These are phyloP conservation scores for Pholis gunnellus DNA, from an alignment of 2,113 vertebrate genomes.

Conservation along the genomic window DNA sequence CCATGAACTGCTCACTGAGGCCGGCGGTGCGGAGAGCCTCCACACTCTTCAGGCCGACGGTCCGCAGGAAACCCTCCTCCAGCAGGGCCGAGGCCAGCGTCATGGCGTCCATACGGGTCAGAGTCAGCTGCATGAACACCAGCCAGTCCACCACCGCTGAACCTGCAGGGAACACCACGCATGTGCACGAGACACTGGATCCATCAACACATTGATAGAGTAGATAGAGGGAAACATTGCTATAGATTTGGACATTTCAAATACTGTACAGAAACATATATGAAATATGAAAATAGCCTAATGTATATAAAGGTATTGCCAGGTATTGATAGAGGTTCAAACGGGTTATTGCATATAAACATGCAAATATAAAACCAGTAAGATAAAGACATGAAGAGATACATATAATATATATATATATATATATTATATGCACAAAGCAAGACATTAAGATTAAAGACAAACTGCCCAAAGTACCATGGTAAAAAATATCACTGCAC, in stretches of 20 bases:
- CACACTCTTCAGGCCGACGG: constrained; percentile 87
- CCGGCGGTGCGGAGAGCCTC: constrained; percentile 86
- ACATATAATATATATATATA: background rate
- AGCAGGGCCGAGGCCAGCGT: constrained; percentile 91
- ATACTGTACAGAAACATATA: background rate
- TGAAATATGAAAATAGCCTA: background rate
- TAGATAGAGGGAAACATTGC: background rate
- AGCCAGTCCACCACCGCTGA: constrained; percentile 95
- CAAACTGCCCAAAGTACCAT: background rate
- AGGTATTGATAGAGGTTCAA: background rate
- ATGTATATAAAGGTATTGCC: background rate
- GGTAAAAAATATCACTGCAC: background rate
- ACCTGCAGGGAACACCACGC: constrained; percentile 77
- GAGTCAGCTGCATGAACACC: constrained; percentile 87
- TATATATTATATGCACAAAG: background rate
- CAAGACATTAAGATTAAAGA: background rate
- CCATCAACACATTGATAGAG: too few species aligned
- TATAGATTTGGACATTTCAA: background rate
- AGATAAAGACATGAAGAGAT: background rate
- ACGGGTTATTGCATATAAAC: background rate
- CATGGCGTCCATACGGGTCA: constrained; percentile 89
- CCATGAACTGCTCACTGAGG: constrained; percentile 90
- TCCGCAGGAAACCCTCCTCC: constrained; percentile 89
- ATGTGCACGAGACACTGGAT: background rate
- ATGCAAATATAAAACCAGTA: background rate